Base-by-base conservation (phyloP, 2,113 vertebrate species). In the Anthoscopus minutus region DNA sequence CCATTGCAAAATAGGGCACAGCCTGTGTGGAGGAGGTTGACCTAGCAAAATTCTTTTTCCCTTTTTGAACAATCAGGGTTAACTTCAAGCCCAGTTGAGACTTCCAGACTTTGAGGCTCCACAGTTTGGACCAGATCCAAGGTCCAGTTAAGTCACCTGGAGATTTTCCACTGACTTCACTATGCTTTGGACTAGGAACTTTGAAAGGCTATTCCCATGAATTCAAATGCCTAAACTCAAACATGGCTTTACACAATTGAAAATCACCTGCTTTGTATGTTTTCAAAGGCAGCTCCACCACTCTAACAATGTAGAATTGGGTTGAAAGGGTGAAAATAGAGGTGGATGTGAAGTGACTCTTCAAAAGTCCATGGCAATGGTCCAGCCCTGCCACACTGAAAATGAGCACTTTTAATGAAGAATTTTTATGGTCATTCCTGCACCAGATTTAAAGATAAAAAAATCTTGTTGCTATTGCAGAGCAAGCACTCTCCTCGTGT, bases 231-330 rank as follows among this genome's bases (percentile, higher is more conserved):
- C 54, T 83, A 7, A 89, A 91, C 47, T 85, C 92, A 96, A 92
- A 83, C 81, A 64, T 1, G 6, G 51, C 60, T 95, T 93, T 77
- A 90, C 56, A 96, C 92, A 96, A 95, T 93, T 95, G 89, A 94
- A 96, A 95, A 86, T 86, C 85, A 96, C 93, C 93, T 93, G 89
- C 85, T 94, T 94, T 95, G 71, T 92, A 54, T 80, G 74, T 89
- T 91, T 95, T 91, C 79, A 94, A 95, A 96, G 67, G 92, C 85
- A 88, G 60, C 69, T 83, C 79, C 72, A 60, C 71, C 76, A 88
- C 85, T 92, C 45, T 57, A 89, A 92, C 93, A 89, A 95, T 94
- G 57, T 13, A 85, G 84, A 95, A 94, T 47, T 70, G 87, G 70
- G 48, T 86, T 83, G 71, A 88, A 96, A 92, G 79, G 60, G 47